phyloP scores from a whole-genome alignment of 1,140 invertebrate species.

The Muscidifurax raptorellus region DNA sequence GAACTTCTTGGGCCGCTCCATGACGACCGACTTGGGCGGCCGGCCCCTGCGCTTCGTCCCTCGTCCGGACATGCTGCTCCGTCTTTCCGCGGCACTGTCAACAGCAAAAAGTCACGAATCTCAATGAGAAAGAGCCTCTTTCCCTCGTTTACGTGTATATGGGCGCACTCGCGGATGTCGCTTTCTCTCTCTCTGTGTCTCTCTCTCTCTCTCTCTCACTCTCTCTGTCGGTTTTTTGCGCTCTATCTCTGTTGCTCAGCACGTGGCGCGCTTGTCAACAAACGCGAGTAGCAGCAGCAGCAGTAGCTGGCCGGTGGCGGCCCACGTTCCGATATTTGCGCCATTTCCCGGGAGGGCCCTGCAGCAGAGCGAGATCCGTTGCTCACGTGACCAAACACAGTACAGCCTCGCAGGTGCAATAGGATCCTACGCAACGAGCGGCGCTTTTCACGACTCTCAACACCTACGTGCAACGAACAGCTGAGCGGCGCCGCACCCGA shows the following conservation, averaged over 20 bases:
- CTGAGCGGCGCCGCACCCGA: not conserved
- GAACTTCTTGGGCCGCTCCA: constrained; percentile 89
- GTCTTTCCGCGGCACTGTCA: constrained; percentile 45
- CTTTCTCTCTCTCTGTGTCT: constrained; percentile 22
- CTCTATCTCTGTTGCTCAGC: constrained; percentile 49
- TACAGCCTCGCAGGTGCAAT: not conserved
- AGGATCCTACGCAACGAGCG: not conserved
- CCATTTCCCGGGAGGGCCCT: constrained; percentile 73
- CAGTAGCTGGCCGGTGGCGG: constrained; percentile 72
- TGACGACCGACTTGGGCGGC: constrained; percentile 90
- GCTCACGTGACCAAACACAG: constrained; percentile 78
- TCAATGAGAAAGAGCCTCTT: not conserved
- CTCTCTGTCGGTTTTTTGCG: constrained; percentile 50
- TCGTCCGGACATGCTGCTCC: constrained; percentile 82
- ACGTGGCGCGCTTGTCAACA: constrained; percentile 78
- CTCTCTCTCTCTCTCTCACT: constrained; percentile 52
- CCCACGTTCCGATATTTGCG: constrained; percentile 77
- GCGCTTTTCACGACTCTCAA: not conserved
- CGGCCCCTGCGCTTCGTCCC: constrained; percentile 90
- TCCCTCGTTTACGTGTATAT: not conserved
- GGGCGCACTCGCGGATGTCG: not conserved
- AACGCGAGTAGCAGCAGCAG: constrained; percentile 74
- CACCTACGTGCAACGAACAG: not conserved
- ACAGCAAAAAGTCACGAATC: constrained; percentile 43
- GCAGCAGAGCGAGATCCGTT: constrained; percentile 56